Base-by-base conservation (phyloP, 2,113 vertebrate species). In the Dasyprocta punctata region DNA sequence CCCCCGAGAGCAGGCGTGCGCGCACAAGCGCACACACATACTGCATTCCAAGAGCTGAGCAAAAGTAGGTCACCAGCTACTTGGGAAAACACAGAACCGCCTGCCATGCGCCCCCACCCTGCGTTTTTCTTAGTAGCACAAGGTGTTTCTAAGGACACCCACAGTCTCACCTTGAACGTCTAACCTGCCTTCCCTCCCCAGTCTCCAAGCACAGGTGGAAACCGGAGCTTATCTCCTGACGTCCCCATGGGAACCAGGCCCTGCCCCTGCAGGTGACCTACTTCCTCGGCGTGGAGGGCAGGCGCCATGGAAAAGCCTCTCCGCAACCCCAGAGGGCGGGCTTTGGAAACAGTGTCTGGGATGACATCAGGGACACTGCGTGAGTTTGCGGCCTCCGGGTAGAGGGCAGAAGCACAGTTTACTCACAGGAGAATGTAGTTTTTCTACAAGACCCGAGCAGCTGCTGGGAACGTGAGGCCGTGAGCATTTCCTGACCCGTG, bases 191-290 rank as follows among this genome's bases (percentile, higher is more conserved):
- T 67, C 91, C 52, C 81, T 90, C 58, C 54, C 54, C 16, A 7
- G 16, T 41, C 67, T 97, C 95, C 49, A 86, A 87, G 11, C 54
- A 67, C 47, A 63, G 61, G 75, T 81, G 63, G 95, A 94, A 94
- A 96, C 38, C 44, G 30, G n/a, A 95, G 65, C 83, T 77, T 89
- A 63, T 81, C 92, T 94, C 75, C n/a, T 17, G 83, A 22, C 24
- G 52, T 7, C 89, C 83, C 56, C 80, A 14, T 67, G 94, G 93
- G 92, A 92, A 84, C 9, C 44, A 5, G 30, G 67, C n/a, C 60
- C 52, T 12, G 54, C 54, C 44, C 60, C 49, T 61, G 41, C 92
- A 84, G 17, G 65, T 38, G 92, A 75, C 94, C 86, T 75, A 52
- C 49, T 92, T 89, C 73, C 38, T 38, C 69, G 47, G 81, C 61